Percentiles rank a stretch among this genome's conserved stretches.
phyloP scores from a whole-genome alignment of 2,888 invertebrate species.

The Plusia festucae region DNA sequence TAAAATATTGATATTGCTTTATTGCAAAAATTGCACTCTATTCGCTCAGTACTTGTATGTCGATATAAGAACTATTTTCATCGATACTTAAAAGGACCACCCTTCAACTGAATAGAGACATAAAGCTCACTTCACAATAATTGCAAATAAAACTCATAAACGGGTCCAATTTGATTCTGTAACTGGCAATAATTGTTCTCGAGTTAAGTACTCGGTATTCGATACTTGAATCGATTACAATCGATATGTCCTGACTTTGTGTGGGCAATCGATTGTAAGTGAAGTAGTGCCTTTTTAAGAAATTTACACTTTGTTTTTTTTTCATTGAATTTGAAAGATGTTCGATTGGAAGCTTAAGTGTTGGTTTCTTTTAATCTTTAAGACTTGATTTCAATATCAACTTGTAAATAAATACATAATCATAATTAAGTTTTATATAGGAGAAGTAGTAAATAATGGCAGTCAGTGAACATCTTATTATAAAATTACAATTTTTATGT shows the following conservation, averaged over 20 bases:
- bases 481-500: no score
- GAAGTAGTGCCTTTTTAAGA: not conserved
- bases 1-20: no score
- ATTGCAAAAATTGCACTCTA: no score
- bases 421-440: no score
- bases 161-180: conserved; percentile 13
- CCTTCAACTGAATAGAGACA: not conserved
- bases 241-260: not conserved
- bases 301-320: not conserved
- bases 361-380: not conserved
- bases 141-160: not conserved
- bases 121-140: not conserved
- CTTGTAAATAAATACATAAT: no score
- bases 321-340: not conserved
- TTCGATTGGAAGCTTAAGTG: not conserved
- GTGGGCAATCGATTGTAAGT: not conserved
- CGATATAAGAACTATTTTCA: no score
- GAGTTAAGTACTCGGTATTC: conserved; percentile 34
- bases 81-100: not conserved
- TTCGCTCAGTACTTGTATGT: no score
- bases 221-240: conserved; percentile 39
- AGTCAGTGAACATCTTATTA: no score
- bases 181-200: conserved; percentile 28
- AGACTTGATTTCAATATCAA: no score
- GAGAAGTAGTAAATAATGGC: no score